Base-by-base conservation (phyloP, 2,797 vertebrate species). In the Gobionotothen gibberifrons region DNA sequence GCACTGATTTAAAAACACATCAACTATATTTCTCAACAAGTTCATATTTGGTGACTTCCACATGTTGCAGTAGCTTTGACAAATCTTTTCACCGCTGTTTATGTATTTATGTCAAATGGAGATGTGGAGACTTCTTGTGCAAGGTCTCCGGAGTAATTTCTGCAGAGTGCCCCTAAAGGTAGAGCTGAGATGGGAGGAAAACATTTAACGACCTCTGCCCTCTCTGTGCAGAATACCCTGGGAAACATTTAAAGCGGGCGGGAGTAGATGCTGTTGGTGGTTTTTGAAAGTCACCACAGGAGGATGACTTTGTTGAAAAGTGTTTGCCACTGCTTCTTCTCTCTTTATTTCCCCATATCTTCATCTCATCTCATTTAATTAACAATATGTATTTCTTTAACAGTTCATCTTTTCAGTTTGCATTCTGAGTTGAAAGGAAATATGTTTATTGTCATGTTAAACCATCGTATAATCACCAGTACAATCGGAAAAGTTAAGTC, bases 121-220 rank as follows among this genome's bases (percentile, higher is more conserved):
- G 60, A 82, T 76, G 66, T 46, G 52, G 52, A 59, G 69, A 78
- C 58, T 56, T 86, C 68, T 73, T 63, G 57, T 76, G 43, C 22
- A 39, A 61, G 15, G 71, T 87, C 86, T 72, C 74, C 9, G 17
- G 71, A 83, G 75, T 86, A 74, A 85, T 90, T 86, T 87, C 74
- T 46, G 48, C 73, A 65, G 70, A 76, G 43, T 78, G 72, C 87
- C 86, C 82, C 86, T 51, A 78, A 83, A 87, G 81, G 75, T 86
- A 83, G 62, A 67, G 61, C 63, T 66, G 65, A 89, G 63, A 86
- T 57, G 60, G 74, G 65, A 68, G 77, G 81, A 64, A 85, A 88
- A 87, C 65, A 83, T 73, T 77, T 77, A 48, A 32, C 63, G 52
- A 87, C 76, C 78, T 69, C 76, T 87, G 66, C 63, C 65, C 82